Conservation (phyloP, 2,888 invertebrate species). For the Pristionchus japonicus region DNA sequence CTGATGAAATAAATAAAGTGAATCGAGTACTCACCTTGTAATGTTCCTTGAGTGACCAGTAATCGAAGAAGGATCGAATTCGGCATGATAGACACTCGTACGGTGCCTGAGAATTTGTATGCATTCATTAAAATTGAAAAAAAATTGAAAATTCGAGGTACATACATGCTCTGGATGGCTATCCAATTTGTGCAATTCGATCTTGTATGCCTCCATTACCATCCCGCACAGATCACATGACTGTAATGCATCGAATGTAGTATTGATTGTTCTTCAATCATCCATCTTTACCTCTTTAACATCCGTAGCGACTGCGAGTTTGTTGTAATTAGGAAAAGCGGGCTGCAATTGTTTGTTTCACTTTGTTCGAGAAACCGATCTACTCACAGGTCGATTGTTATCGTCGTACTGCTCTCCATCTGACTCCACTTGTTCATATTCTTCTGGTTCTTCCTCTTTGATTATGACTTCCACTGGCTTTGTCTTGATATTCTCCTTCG, state of each 20-base stretch:
- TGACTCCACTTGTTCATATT: not conserved
- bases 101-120: not conserved
- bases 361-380: not conserved
- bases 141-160: not conserved
- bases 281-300: not conserved
- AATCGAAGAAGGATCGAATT: constrained; percentile 15
- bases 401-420: not conserved
- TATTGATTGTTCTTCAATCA: not conserved
- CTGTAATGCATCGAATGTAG: not conserved
- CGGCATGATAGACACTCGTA: not conserved
- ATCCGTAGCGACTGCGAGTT: not conserved
- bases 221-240: not conserved
- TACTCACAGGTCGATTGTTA: not conserved
- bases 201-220: not conserved
- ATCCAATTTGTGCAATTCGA: not conserved
- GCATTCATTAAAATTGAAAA: not conserved
- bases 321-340: not conserved
- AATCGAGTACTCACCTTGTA: not conserved
- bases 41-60: constrained; percentile 3
- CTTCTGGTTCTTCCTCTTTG: not conserved
- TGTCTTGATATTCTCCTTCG: not conserved
- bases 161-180: not conserved
- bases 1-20: too few relatives aligned
- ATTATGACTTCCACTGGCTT: too few relatives aligned
- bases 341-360: not conserved